Percentiles rank a stretch among this genome's conserved stretches.
phyloP scores from a whole-genome alignment of 2,797 vertebrate species.

The Brachyalestes nurse region DNA sequence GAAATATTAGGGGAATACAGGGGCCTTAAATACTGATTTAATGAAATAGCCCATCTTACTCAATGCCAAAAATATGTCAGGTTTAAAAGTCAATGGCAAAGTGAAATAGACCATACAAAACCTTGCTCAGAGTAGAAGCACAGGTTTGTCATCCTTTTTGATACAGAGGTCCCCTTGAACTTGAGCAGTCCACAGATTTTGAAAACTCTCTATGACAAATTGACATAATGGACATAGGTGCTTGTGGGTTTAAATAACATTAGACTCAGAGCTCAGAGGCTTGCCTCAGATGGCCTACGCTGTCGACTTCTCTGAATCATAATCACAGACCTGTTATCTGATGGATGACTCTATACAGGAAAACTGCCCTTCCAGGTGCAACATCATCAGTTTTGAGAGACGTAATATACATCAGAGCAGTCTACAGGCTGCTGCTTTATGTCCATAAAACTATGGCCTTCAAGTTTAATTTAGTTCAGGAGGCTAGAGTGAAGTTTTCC shows the following conservation, averaged over 20 bases:
- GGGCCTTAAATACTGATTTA: not conserved
- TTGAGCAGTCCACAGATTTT: slow-evolving; percentile 13
- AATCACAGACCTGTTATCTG: slow-evolving; percentile 30
- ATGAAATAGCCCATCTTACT: not conserved
- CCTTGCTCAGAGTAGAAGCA: no score
- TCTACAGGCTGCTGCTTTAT: not conserved
- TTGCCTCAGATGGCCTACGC: not conserved
- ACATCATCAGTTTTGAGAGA: slow-evolving; percentile 27
- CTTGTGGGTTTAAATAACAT: slow-evolving; percentile 23
- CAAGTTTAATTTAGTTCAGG: not conserved
- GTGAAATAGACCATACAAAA: slow-evolving; percentile 2
- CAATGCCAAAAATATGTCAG: no score
- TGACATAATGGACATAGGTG: slow-evolving; percentile 20
- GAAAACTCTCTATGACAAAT: slow-evolving; percentile 29
- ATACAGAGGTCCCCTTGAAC: slow-evolving; percentile 4
- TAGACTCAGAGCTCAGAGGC: slow-evolving; percentile 14
- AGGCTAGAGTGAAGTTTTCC: not conserved
- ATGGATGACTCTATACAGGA: slow-evolving; percentile 17
- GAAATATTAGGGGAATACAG: not conserved
- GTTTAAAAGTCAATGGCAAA: not conserved
- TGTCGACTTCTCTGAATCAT: slow-evolving; percentile 29
- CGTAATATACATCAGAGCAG: slow-evolving; percentile 2
- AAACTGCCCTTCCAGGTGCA: slow-evolving; percentile 19
- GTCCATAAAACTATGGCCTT: slow-evolving; percentile 8
- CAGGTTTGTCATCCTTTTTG: slow-evolving; percentile 12